These are phyloP conservation scores for Pollenia angustigena DNA, from an alignment of 2,888 invertebrate species.

Conservation along the genomic window DNA sequence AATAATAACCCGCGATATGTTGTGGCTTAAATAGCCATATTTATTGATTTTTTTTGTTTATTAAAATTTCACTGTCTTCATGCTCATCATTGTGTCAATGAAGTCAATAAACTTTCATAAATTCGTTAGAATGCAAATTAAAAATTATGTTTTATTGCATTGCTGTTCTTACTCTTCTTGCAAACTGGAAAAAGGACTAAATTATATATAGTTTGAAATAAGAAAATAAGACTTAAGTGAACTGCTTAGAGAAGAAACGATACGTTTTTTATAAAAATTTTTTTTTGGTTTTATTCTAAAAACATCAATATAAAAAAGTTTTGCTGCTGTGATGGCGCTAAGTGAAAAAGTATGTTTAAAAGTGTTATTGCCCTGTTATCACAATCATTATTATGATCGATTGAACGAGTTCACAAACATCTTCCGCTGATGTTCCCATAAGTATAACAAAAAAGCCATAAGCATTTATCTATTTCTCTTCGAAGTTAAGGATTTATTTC, in stretches of 20 bases:
- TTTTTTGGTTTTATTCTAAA: no score
- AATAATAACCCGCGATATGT: background rate
- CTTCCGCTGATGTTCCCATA: background rate
- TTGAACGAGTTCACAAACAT: background rate
- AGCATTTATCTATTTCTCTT: background rate
- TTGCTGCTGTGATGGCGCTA: background rate
- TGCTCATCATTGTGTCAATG: slow-evolving; percentile 44
- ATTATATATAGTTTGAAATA: background rate
- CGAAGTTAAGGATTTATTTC: background rate
- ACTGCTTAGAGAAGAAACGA: no score
- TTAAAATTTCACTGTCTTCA: slow-evolving; percentile 9
- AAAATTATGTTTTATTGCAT: slow-evolving; percentile 33
- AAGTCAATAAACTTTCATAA: slow-evolving; percentile 52
- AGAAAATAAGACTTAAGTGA: background rate
- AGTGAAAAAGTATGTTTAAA: slow-evolving; percentile 9
- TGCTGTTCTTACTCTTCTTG: background rate
- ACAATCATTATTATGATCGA: background rate
- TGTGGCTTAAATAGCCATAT: slow-evolving; percentile 2
- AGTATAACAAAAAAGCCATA: slow-evolving; percentile 1
- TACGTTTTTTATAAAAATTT: no score
- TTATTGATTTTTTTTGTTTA: background rate
- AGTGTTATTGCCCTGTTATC: background rate
- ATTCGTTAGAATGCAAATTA: slow-evolving; percentile 48
- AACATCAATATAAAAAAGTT: background rate
- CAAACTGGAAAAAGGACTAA: background rate